Evolutionary conservation across 2,797 vertebrate species (phyloP).

Genomic region (Intellagama lesueurii): DNA sequence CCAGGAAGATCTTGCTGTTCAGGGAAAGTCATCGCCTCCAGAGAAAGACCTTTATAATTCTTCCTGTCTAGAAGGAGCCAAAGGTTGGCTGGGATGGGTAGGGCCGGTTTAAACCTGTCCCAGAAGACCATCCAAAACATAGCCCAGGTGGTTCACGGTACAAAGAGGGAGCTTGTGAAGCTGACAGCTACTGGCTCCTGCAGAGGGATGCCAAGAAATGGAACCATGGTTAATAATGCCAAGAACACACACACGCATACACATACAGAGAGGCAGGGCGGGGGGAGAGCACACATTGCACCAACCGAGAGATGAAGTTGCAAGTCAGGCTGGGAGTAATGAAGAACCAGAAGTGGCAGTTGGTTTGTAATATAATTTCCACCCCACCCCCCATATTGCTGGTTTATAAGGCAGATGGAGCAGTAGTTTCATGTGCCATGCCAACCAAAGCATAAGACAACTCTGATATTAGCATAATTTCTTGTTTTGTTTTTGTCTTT

Average conservation of each 20-base stretch:
- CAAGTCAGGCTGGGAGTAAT: neutral
- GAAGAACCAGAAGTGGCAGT: neutral
- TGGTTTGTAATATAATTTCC: neutral
- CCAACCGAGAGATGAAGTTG: neutral
- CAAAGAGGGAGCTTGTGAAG: neutral
- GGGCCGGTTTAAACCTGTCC: too few relatives aligned
- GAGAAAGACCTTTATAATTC: too few relatives aligned
- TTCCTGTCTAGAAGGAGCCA: too few relatives aligned
- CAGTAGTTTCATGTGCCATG: neutral
- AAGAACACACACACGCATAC: neutral
- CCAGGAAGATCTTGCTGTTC: neutral
- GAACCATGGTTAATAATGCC: neutral
- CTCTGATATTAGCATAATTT: conserved; percentile 1
- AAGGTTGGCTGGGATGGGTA: too few relatives aligned
- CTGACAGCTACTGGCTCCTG: neutral
- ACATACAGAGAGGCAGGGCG: too few relatives aligned
- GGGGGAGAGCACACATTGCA: neutral
- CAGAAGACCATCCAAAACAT: neutral
- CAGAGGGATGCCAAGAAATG: neutral
- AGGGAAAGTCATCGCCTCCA: too few relatives aligned
- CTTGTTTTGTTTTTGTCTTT: neutral
- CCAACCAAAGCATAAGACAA: neutral
- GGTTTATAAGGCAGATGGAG: neutral
- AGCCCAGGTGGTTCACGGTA: neutral
- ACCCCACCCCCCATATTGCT: neutral